Conservation (phyloP, 2,113 vertebrate genomes). For the Scophthalmus maximus region DNA sequence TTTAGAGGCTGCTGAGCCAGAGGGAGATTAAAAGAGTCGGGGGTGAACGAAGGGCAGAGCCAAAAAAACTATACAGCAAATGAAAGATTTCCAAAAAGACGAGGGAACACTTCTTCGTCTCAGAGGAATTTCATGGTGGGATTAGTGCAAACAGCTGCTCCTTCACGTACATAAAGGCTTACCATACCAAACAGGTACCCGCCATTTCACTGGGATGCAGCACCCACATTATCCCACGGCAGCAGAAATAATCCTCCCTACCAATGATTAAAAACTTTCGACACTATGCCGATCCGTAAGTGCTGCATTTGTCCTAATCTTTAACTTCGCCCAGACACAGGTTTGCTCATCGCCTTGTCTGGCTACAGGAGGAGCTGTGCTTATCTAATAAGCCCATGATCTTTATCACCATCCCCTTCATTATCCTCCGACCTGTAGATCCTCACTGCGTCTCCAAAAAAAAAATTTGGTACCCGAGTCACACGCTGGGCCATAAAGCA, state of each 20-base stretch:
- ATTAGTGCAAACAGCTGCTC: conserved; percentile 21
- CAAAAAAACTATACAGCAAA: conserved; percentile 19
- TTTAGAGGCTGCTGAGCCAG: conserved; percentile 30
- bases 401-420: conserved; percentile 38
- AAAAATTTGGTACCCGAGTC: conserved; percentile 10
- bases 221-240: conserved; percentile 18
- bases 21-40: neutral
- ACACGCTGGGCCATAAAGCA: conserved; percentile 43
- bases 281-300: conserved; percentile 17
- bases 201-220: conserved; percentile 5
- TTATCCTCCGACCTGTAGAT: conserved; percentile 37
- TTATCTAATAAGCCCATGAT: conserved; percentile 1
- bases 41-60: neutral
- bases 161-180: conserved; percentile 6
- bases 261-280: conserved; percentile 15
- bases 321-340: conserved; percentile 26
- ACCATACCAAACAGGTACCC: conserved; percentile 30
- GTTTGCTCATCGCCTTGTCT: conserved; percentile 4
- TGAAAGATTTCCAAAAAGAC: conserved; percentile 26
- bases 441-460: conserved; percentile 23
- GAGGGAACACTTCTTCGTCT: neutral
- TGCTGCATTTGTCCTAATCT: conserved; percentile 40
- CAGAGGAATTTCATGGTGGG: conserved; percentile 14
- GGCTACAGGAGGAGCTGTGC: neutral
- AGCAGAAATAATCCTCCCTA: conserved; percentile 42